Evolutionary conservation across 2,113 vertebrate genomes (phyloP).

Genomic region (Vicugna pacos): DNA sequence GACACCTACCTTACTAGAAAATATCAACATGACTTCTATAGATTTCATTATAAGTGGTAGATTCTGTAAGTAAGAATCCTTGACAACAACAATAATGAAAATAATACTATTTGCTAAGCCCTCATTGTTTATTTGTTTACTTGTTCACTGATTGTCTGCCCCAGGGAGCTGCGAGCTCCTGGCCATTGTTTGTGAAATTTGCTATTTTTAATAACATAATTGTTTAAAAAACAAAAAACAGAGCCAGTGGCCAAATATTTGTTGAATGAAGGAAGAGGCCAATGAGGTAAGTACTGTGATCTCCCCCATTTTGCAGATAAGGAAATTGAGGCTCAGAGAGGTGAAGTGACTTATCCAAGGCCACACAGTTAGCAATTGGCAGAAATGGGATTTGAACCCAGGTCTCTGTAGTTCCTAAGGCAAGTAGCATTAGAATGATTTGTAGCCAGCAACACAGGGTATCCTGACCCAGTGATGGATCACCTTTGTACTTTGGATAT

Average conservation of each 20-base stretch:
- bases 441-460: background rate
- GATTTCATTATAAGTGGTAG: background rate
- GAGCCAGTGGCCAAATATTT: background rate
- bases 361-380: background rate
- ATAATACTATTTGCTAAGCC: background rate
- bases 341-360: background rate
- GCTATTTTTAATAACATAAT: no score
- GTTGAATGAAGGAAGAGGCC: background rate
- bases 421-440: background rate
- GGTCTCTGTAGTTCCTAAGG: background rate
- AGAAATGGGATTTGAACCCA: slow-evolving; percentile 1
- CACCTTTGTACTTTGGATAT: background rate
- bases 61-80: background rate
- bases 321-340: slow-evolving; percentile 18
- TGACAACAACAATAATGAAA: background rate
- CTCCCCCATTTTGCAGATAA: background rate
- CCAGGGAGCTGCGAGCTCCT: background rate
- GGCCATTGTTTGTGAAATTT: background rate
- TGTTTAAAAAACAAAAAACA: background rate
- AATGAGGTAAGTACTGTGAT: background rate
- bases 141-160: background rate
- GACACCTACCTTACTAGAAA: background rate
- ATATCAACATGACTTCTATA: background rate
- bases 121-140: background rate
- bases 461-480: background rate